Evolutionary conservation across 1,140 invertebrate genomes (phyloP), one percentile per base, ranked within the genome.

Genomic region (Cyclina sinensis): DNA sequence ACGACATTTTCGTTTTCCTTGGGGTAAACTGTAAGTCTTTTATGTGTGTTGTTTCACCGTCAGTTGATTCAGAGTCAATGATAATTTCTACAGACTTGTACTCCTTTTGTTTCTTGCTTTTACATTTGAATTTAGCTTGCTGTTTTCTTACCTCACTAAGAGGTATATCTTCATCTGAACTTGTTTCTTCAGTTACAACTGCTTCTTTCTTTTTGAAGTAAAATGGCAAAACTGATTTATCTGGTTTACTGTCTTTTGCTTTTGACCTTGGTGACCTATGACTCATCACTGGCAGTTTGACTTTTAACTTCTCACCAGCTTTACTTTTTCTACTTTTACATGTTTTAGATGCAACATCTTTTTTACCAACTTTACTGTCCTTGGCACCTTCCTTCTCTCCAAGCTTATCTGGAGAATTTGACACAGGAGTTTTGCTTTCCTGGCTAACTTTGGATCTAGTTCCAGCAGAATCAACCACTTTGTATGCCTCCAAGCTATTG

Each of bases 101-200:
- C 21, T 76, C 46, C n/a, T 65, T 65, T 30, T 65, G 9, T 65
- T 65, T 32, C 37, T 73, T 16, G 18, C 21, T 14, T 73, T 73
- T 43, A 39, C 9, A 32, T 39, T 39, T 43, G 43, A 2, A 12
- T 73, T 39, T 73, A 32, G 21, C 30, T 27, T 65, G 24, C 62
- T n/a, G 3, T 18, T 70, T 70, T 32, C 32, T 39, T 35, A 70
- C 32, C 21, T 39, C 43, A 48, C 70, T 74, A 18, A 48, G 24
- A 39, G 65, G 70, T 27, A 74, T 21, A 74, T 74, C 43, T 11
- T 74, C 70, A 46, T 74, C 70, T 18, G 37, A 48, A 48, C 43
- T 74, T 14, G 11, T 43, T 11, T 21, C n/a, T 39, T 74, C 43
- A 2, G 65, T 5, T n/a, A 30, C 18, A 70, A 21, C 5, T 1